phyloP scores from a whole-genome alignment of 1,140 invertebrate genomes.

The Zaprionus kolodkinae region DNA sequence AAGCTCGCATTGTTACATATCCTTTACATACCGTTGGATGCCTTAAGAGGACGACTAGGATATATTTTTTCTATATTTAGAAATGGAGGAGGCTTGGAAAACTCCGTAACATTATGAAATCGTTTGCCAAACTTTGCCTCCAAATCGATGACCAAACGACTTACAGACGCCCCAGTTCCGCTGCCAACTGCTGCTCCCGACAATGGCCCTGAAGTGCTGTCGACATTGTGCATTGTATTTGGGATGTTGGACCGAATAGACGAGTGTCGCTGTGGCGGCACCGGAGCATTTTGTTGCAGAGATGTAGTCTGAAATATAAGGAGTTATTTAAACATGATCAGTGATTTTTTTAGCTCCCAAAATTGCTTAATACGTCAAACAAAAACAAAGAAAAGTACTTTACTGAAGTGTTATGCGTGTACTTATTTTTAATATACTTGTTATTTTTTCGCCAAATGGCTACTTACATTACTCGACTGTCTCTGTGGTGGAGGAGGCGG shows the following conservation, averaged over 20 bases:
- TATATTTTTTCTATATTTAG: constrained; percentile 82
- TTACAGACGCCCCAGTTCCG: constrained; percentile 54
- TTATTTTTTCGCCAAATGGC: background rate
- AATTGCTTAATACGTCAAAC: too few species aligned
- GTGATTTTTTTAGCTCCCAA: too few species aligned
- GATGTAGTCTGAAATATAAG: constrained; percentile 49
- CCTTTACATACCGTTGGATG: constrained; percentile 84
- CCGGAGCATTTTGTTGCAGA: constrained; percentile 53
- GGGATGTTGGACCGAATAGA: constrained; percentile 75
- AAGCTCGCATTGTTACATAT: constrained; percentile 10
- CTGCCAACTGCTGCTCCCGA: constrained; percentile 15
- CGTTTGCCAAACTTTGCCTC: constrained; percentile 80
- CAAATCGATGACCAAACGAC: constrained; percentile 79
- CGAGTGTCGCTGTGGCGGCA: constrained; percentile 82
- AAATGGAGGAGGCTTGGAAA: constrained; percentile 83
- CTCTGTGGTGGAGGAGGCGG: constrained; percentile 80
- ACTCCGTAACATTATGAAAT: constrained; percentile 84
- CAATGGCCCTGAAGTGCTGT: constrained; percentile 52
- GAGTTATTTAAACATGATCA: background rate
- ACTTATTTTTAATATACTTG: too few species aligned
- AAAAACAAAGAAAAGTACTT: too few species aligned
- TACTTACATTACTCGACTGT: constrained; percentile 82
- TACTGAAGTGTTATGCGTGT: too few species aligned
- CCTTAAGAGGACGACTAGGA: constrained; percentile 84
- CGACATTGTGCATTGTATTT: constrained; percentile 64